Conservation (phyloP, 2,113 vertebrate species). For the Panurus biarmicus region DNA sequence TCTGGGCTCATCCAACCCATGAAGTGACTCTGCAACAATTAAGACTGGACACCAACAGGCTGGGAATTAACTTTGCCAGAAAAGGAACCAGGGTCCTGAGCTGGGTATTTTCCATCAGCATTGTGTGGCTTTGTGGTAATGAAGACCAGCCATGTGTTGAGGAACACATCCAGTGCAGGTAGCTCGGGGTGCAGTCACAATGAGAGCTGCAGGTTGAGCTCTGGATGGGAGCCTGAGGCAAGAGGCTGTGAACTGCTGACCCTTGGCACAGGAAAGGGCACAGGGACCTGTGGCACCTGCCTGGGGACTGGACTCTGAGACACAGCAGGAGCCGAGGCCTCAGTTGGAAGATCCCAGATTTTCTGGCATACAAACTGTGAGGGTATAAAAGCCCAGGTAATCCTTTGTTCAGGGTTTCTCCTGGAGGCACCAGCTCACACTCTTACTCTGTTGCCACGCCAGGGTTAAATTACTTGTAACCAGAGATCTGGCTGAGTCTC, state of each 20-base stretch:
- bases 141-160: neutral
- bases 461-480: neutral
- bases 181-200: neutral
- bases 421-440: accelerated
- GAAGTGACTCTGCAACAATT: neutral
- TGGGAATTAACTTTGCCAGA: neutral
- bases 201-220: neutral
- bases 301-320: neutral
- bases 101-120: neutral
- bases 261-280: no score
- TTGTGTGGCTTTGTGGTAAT: neutral
- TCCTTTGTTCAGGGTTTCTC: neutral
- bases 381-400: neutral
- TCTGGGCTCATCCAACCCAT: neutral
- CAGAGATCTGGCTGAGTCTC: no score
- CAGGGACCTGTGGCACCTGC: neutral
- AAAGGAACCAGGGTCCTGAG: neutral
- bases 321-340: neutral
- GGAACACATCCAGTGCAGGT: neutral
- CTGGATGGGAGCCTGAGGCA: neutral
- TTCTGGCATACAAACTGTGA: neutral
- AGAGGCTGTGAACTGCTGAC: accelerated
- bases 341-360: neutral
- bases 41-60: neutral
- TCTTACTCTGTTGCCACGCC: neutral